Base-by-base conservation (phyloP, 1,140 invertebrate species). In the Rhyacophila brunnea region DNA sequence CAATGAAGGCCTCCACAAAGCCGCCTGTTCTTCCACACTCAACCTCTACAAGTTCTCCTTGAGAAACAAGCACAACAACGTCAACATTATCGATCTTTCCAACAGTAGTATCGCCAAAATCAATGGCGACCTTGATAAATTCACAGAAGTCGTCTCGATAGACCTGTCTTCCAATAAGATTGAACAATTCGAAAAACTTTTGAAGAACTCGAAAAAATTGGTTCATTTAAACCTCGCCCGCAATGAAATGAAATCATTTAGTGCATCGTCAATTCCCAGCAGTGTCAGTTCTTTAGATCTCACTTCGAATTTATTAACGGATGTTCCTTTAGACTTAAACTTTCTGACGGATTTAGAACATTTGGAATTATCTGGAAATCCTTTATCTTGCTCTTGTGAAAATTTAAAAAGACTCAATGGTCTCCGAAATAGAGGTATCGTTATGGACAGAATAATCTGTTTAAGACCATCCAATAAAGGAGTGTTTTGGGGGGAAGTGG, bases 271-370 rank as follows among this genome's bases (percentile, higher is more conserved):
- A 62, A 67, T 86, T 66, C 83, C 84, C n/a, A 74, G 71, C 60
- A 80, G 82, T 67, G 70, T 86, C 58, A 80, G 82, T 72, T 77
- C 80, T 28, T 72, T 86, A 66, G 82, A 86, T 70, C 74, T 86
- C 71, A 80, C 82, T 55, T 75, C 82, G 61, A 86, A 85, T 71
- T 70, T 80, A 20, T 74, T 86, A 60, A 72, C 69, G 55, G 68
- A 81, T 69, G 71, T 85, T 54, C 83, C 84, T 6, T 65, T 75
- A 59, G 80, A 85, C 64, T 66, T 83, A 32, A 73, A 62, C 28
- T 72, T 77, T 66, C 71, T 86, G 62, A 64, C 63, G 2, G 70
- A 78, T 58, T 69, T 86, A 47, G 75, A 80, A 67, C 78, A 79
- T 64, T 68, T 86, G 60, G 74, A 82, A 64, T 66, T 86, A 49